These are phyloP conservation scores for Acanthosepion pharaonis DNA, from an alignment of 2,888 invertebrate genomes.

Conservation along the genomic window DNA sequence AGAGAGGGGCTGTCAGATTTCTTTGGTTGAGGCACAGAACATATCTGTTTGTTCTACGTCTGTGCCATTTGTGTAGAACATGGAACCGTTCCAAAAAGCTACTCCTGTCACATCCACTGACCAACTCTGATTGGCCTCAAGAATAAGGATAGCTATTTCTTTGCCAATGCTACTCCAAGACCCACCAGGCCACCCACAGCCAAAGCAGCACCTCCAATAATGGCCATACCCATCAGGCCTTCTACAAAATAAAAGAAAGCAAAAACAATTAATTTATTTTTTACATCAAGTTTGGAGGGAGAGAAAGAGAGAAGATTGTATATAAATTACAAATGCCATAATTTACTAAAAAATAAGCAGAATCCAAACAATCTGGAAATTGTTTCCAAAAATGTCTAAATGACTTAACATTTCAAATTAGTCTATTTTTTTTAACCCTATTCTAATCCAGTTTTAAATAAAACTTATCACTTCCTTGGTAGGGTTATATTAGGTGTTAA, in stretches of 20 bases:
- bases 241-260: constrained; percentile 78
- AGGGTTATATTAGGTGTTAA: too few relatives aligned
- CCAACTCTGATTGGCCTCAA: background rate
- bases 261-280: background rate
- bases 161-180: constrained; percentile 84
- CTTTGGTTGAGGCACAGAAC: background rate
- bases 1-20: background rate
- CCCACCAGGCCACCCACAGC: constrained; percentile 81
- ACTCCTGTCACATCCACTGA: background rate
- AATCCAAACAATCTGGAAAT: too few relatives aligned
- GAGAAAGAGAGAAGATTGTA: too few relatives aligned
- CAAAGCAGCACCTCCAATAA: constrained; percentile 90
- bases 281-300: too few relatives aligned
- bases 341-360: too few relatives aligned
- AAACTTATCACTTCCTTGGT: too few relatives aligned
- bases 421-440: too few relatives aligned
- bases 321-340: too few relatives aligned
- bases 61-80: constrained; percentile 9
- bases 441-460: too few relatives aligned
- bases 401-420: too few relatives aligned
- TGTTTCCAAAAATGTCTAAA: too few relatives aligned
- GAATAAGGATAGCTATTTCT: constrained; percentile 61
- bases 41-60: background rate
- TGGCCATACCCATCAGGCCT: constrained; percentile 89
- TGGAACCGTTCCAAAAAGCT: background rate